phyloP scores from a whole-genome alignment of 2,888 invertebrate genomes.

The Gerris lacustris region DNA sequence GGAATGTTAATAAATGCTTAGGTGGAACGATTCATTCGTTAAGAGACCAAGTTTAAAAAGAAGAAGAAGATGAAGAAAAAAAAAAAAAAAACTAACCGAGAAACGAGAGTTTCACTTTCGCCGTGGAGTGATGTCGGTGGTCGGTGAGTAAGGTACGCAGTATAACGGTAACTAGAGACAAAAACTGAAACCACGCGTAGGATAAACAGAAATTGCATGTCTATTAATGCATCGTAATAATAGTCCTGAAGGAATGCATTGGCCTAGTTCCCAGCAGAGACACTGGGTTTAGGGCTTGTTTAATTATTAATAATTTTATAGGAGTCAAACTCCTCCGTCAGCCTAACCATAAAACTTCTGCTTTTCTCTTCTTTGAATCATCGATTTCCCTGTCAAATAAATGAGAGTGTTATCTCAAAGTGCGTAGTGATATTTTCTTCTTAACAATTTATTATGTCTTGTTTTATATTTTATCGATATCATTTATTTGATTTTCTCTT shows the following conservation, averaged over 20 bases:
- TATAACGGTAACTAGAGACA: not conserved
- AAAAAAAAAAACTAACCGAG: not conserved
- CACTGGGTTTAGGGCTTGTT: not conserved
- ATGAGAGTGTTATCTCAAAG: too few relatives aligned
- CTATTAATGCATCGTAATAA: not conserved
- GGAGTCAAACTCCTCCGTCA: not conserved
- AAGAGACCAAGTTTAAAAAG: too few relatives aligned
- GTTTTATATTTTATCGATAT: too few relatives aligned
- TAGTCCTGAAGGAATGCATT: not conserved
- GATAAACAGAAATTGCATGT: not conserved
- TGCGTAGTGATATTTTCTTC: too few relatives aligned
- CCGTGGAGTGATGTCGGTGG: not conserved
- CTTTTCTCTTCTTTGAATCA: too few relatives aligned
- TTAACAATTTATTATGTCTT: too few relatives aligned
- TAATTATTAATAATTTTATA: not conserved
- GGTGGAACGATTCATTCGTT: not conserved
- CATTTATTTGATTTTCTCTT: too few relatives aligned
- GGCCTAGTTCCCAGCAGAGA: not conserved
- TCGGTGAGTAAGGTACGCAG: slow-evolving; percentile 2
- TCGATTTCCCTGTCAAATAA: too few relatives aligned
- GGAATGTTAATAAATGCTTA: not conserved
- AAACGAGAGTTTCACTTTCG: slow-evolving; percentile 3
- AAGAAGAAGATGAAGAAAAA: not conserved
- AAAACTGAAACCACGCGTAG: not conserved
- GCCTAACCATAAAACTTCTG: not conserved